Evolutionary conservation across 2,888 invertebrate species (phyloP).

Genomic region (Drosophila nigricruria): DNA sequence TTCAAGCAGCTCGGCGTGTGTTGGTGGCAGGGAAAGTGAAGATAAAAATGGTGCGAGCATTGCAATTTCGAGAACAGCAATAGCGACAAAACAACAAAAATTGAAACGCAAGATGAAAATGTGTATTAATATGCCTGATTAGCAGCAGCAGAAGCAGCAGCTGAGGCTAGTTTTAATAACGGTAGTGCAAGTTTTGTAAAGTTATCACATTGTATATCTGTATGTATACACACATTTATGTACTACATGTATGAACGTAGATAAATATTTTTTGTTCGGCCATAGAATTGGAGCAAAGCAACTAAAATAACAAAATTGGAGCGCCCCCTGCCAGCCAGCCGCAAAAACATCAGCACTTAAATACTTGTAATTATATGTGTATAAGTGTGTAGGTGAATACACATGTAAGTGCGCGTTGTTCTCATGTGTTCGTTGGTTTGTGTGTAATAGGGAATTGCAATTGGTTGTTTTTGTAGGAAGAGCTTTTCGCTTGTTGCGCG

Average conservation of each 20-base stretch:
- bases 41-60: constrained; percentile 31
- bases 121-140: constrained; percentile 34
- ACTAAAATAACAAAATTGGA: constrained; percentile 58
- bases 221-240: constrained; percentile 23
- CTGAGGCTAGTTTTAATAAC: constrained; percentile 28
- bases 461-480: constrained; percentile 67
- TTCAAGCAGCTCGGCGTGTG: constrained; percentile 25
- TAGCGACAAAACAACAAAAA: constrained; percentile 35
- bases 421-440: constrained; percentile 38
- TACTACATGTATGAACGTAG: constrained; percentile 11
- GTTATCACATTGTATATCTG: constrained; percentile 29
- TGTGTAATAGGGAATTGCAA: constrained; percentile 74
- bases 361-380: constrained; percentile 26
- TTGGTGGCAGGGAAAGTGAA: constrained; percentile 36
- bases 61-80: constrained; percentile 38
- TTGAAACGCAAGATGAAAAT: constrained; percentile 32
- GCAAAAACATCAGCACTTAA: constrained; percentile 35
- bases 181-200: constrained; percentile 47
- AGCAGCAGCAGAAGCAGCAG: constrained; percentile 11
- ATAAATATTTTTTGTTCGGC: constrained; percentile 59
- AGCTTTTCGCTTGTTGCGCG: constrained; percentile 79
- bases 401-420: constrained; percentile 45
- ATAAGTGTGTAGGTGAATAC: constrained; percentile 32
- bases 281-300: constrained; percentile 74
- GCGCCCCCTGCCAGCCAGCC: constrained; percentile 49